These are phyloP conservation scores for Cremastobaeus sp. DNA, from an alignment of 2,888 invertebrate genomes.

Conservation along the genomic window DNA sequence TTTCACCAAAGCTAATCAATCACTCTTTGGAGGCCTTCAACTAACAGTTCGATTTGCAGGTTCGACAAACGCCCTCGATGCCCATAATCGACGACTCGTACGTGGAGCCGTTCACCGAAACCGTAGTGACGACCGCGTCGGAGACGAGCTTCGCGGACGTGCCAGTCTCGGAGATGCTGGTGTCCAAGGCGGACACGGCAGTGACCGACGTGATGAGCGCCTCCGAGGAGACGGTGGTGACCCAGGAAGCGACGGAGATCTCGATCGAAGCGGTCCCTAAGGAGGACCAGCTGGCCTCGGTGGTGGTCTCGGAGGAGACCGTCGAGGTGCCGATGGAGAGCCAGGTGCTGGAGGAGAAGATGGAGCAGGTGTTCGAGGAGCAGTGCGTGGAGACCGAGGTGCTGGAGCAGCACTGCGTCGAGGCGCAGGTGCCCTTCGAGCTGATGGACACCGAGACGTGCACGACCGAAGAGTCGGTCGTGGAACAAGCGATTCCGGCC, in stretches of 20 bases:
- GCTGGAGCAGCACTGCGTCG: not conserved
- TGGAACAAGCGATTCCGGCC: too few species aligned
- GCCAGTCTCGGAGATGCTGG: slow-evolving; percentile 68
- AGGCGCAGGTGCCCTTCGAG: too few species aligned
- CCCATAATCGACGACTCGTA: slow-evolving; percentile 76
- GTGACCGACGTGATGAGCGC: slow-evolving; percentile 55
- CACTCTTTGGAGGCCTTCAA: too few species aligned
- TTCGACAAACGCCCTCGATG: slow-evolving; percentile 75
- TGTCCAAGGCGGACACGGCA: slow-evolving; percentile 64
- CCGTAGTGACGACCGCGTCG: slow-evolving; percentile 57
- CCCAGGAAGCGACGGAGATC: slow-evolving; percentile 54
- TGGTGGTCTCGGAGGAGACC: slow-evolving; percentile 7
- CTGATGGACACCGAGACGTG: too few species aligned
- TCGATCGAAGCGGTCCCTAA: slow-evolving; percentile 39
- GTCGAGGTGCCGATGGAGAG: not conserved
- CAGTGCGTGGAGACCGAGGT: slow-evolving; percentile 12
- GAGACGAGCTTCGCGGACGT: slow-evolving; percentile 67
- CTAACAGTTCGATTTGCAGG: slow-evolving; percentile 43
- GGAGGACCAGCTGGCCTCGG: slow-evolving; percentile 11
- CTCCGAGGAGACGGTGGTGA: slow-evolving; percentile 50
- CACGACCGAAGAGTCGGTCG: too few species aligned
- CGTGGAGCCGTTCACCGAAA: slow-evolving; percentile 65
- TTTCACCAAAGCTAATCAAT: too few species aligned
- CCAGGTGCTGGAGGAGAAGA: not conserved
- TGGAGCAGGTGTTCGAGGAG: not conserved